These are phyloP conservation scores for Zonotrichia albicollis DNA, from an alignment of 2,797 vertebrate genomes.

Conservation along the genomic window DNA sequence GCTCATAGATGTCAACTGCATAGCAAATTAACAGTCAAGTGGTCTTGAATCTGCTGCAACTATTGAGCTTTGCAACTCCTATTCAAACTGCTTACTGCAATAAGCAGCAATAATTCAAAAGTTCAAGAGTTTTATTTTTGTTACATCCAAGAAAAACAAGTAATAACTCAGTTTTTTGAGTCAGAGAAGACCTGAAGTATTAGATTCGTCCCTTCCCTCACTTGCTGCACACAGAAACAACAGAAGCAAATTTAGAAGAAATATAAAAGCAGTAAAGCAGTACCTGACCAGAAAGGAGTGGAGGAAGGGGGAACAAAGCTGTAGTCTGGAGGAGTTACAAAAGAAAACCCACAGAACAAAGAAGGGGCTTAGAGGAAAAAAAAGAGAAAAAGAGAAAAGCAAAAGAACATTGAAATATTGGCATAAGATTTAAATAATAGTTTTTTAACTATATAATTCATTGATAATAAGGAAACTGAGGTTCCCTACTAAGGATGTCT, in stretches of 20 bases:
- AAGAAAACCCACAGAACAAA: constrained; percentile 96
- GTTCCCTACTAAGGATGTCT: constrained; percentile 48
- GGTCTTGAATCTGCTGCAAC: background rate
- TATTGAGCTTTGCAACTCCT: background rate
- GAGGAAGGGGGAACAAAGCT: constrained; percentile 98
- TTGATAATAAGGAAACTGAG: constrained; percentile 64
- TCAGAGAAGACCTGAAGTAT: background rate
- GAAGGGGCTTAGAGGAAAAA: constrained; percentile 87
- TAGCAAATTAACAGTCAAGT: background rate
- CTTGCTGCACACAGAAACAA: constrained; percentile 50
- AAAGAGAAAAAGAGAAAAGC: constrained; percentile 83
- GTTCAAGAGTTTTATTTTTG: background rate
- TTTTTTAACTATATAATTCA: constrained; percentile 43
- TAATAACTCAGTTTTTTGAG: background rate
- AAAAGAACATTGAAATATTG: constrained; percentile 83
- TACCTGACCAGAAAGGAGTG: constrained; percentile 99
- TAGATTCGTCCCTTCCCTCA: constrained; percentile 71
- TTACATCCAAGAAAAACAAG: background rate
- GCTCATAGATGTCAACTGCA: background rate
- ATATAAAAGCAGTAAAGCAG: constrained; percentile 79
- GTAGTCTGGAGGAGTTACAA: constrained; percentile 95
- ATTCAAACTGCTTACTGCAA: background rate
- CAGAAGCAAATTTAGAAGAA: constrained; percentile 69
- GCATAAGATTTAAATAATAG: constrained; percentile 61
- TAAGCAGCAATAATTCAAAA: background rate